Evolutionary conservation across 2,888 invertebrate genomes (phyloP).

Genomic region (Julus scandinavius): DNA sequence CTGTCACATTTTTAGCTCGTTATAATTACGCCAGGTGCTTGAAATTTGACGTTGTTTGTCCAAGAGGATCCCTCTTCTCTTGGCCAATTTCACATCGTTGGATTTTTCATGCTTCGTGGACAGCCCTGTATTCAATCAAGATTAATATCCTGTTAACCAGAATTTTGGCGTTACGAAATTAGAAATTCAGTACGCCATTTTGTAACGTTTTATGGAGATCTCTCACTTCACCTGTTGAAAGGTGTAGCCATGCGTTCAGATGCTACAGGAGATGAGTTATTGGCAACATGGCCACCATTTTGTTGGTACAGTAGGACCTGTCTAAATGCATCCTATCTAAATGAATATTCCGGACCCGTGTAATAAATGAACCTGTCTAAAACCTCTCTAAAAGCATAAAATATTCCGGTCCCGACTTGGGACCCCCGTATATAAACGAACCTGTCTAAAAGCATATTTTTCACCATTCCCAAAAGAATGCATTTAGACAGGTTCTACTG

Average conservation of each 20-base stretch:
- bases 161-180: neutral
- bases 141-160: conserved; percentile 25
- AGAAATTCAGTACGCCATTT: neutral
- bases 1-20: neutral
- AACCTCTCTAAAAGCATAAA: no score
- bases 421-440: no score
- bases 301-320: no score
- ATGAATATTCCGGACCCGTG: no score
- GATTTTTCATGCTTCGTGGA: neutral
- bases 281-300: no score
- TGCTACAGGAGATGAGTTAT: no score
- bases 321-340: no score
- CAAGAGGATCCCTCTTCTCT: neutral
- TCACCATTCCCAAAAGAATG: no score
- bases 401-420: no score
- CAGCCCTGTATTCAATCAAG: neutral
- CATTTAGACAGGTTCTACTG: no score
- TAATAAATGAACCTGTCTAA: no score
- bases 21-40: conserved; percentile 27
- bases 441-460: no score
- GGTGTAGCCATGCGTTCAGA: neutral
- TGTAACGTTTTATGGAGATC: neutral
- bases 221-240: neutral
- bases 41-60: neutral
- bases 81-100: neutral